Base-by-base conservation (phyloP, 2,888 invertebrate species). In the Ditylenchus weischeri region DNA sequence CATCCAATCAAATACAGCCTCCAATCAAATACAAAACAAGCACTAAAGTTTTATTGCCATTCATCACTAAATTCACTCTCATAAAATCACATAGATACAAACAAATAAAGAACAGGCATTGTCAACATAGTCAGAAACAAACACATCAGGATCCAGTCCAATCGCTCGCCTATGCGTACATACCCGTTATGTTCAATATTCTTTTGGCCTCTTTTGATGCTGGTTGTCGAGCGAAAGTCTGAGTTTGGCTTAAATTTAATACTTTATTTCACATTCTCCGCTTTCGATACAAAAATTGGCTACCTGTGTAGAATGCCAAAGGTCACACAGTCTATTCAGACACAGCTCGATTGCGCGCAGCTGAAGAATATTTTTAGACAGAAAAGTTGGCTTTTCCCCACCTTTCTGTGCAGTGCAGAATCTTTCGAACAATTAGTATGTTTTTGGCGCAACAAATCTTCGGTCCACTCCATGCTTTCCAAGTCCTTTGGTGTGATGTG, bases 51-150 rank as follows among this genome's bases (percentile, higher is more conserved):
- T 29, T 29, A 29, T 29, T 29, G 29, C 29, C 29, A 29, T 29
- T 2, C 29, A 29, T 29, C 29, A 29, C 29, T 29, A 29, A 29
- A 29, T 2, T 29, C 29, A 29, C 29, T 29, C 29, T 29, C 29
- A 29, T 29, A n/a, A 64, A 63, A 23, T 67, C 29, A 73, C 72
- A 75, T 62, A 49, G 61, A 70, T n/a, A 61, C 49, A 61, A 78
- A 80, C 18, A 80, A 74, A 18, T 78, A 73, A n/a, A 77, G 65
- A 21, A 80, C 80, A 10, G 80, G 80, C 35, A 78, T 72, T 13
- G 80, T 80, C 47, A 80, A 78, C 1, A 74, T 51, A 19, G 72
- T 50, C 21, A 80, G 67, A 71, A 78, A 80, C 62, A 78, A 67
- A 19, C 72, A 68, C 77, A 78, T 78, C 59, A 80, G 77, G 38